Evolutionary conservation across 2,888 invertebrate species (phyloP).

Genomic region (Andrena minutula): DNA sequence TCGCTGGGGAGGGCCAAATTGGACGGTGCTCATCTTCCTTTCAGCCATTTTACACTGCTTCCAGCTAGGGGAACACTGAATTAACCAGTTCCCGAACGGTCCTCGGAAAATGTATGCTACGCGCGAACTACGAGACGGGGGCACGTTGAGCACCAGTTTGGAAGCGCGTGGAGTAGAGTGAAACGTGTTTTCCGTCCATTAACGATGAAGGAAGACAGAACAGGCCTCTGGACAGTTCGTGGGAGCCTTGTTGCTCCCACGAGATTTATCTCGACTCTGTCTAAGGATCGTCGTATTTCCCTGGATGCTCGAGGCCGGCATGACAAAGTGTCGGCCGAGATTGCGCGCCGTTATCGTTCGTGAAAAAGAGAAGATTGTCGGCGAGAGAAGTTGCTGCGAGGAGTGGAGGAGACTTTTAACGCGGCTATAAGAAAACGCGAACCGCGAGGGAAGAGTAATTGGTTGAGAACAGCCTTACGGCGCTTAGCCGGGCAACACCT

Average conservation of each 20-base stretch:
- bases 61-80: not conserved
- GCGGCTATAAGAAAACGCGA: slow-evolving; percentile 41
- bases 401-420: slow-evolving; percentile 58
- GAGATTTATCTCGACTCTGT: slow-evolving; percentile 56
- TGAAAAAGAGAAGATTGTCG: slow-evolving; percentile 51
- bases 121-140: not conserved
- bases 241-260: slow-evolving; percentile 53
- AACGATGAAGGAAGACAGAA: slow-evolving; percentile 14
- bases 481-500: slow-evolving; percentile 51
- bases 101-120: not conserved
- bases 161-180: not conserved
- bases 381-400: slow-evolving; percentile 32
- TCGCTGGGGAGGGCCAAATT: not conserved
- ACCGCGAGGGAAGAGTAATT: slow-evolving; percentile 52
- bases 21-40: slow-evolving; percentile 5
- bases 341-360: slow-evolving; percentile 63
- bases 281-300: slow-evolving; percentile 69
- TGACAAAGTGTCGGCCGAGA: slow-evolving; percentile 64
- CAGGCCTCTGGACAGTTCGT: slow-evolving; percentile 21
- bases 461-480: slow-evolving; percentile 57
- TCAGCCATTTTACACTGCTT: not conserved
- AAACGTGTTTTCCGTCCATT: slow-evolving; percentile 31
- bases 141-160: not conserved
- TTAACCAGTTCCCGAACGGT: slow-evolving; percentile 13
- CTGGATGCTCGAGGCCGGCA: slow-evolving; percentile 52